These are phyloP conservation scores for Pipistrellus pygmaeus DNA, from an alignment of 2,797 vertebrate species.

Conservation along the genomic window DNA sequence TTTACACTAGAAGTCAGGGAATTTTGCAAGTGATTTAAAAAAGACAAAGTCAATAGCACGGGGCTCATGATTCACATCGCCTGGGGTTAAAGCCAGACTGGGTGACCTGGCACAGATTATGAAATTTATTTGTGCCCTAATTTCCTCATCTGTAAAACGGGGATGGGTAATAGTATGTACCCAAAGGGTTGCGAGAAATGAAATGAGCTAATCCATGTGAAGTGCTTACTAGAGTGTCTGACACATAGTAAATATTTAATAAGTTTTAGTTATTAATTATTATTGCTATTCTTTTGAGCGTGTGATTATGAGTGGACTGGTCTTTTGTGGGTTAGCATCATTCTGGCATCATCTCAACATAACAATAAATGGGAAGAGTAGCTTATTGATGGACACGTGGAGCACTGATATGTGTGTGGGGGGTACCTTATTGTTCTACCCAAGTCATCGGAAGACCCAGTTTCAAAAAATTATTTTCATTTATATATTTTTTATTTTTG, in stretches of 20 bases:
- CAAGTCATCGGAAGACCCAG: not conserved
- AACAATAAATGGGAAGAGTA: not conserved
- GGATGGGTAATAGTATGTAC: not conserved
- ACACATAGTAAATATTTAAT: not conserved
- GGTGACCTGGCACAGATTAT: constrained; percentile 9
- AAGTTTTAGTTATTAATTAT: constrained; percentile 51
- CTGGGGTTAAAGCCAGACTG: constrained; percentile 16
- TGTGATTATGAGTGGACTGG: not conserved
- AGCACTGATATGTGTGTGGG: not conserved
- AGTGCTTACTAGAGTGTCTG: constrained; percentile 6
- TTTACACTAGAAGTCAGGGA: not conserved
- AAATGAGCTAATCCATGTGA: not conserved
- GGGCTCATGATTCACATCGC: not conserved
- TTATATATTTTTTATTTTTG: not conserved
- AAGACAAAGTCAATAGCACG: not conserved
- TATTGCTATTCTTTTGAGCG: constrained; percentile 41
- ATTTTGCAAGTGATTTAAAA: constrained; percentile 32
- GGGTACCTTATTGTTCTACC: not conserved
- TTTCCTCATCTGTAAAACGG: constrained; percentile 59
- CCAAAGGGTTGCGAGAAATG: constrained; percentile 29
- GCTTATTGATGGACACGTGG: not conserved
- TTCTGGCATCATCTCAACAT: not conserved
- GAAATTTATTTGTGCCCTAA: constrained; percentile 45
- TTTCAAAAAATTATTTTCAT: not conserved
- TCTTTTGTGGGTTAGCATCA: constrained; percentile 1